Percentiles rank a stretch among this genome's conserved stretches.
phyloP scores from a whole-genome alignment of 2,113 vertebrate genomes.

The Strix aluco region DNA sequence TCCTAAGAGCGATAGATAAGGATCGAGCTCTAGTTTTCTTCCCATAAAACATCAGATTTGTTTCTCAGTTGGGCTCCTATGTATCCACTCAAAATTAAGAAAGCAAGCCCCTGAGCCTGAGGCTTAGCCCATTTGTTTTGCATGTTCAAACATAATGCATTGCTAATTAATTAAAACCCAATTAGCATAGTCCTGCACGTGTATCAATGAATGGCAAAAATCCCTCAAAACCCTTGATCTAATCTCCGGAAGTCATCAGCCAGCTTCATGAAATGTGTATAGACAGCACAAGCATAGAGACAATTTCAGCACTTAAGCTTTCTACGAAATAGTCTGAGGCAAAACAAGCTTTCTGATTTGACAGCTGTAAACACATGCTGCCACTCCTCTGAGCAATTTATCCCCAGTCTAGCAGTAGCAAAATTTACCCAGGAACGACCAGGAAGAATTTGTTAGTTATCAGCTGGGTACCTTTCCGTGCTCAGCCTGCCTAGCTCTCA shows the following conservation, averaged over 20 bases:
- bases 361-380: not conserved
- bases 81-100: not conserved
- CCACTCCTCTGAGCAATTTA: not conserved
- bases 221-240: not conserved
- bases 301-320: not conserved
- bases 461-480: not conserved
- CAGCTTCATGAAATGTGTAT: not conserved
- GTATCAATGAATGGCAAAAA: not conserved
- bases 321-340: not conserved
- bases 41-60: not conserved
- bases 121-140: not conserved
- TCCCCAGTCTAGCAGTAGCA: not conserved
- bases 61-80: not conserved
- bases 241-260: not conserved
- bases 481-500: not conserved
- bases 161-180: not conserved
- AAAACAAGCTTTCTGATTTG: not conserved
- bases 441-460: not conserved
- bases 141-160: not conserved
- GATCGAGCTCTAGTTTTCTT: not conserved
- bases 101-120: not conserved
- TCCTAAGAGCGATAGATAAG: not conserved
- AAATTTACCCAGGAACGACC: not conserved
- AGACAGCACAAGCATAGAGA: not conserved
- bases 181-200: not conserved